Conservation (phyloP, 2,888 invertebrate species). For the Agrenia bidenticulata region DNA sequence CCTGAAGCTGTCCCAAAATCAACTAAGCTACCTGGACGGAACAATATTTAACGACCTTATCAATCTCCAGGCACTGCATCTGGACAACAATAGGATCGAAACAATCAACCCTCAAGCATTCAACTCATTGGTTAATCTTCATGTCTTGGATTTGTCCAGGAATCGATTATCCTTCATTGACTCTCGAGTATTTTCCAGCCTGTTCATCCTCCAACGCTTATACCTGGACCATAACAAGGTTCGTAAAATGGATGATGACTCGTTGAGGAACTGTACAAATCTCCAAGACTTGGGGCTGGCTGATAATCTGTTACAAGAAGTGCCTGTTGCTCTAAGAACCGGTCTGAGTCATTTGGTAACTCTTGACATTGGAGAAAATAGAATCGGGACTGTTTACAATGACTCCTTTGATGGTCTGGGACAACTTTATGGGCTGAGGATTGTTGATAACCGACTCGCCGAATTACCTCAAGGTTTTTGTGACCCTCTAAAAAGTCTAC, state of each 20-base stretch:
- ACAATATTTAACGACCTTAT: slow-evolving; percentile 83
- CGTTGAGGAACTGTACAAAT: slow-evolving; percentile 85
- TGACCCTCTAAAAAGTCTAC: slow-evolving; percentile 78
- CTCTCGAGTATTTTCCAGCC: slow-evolving; percentile 77
- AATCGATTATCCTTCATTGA: slow-evolving; percentile 80
- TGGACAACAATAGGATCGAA: slow-evolving; percentile 84
- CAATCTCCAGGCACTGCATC: slow-evolving; percentile 79
- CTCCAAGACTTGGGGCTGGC: slow-evolving; percentile 85
- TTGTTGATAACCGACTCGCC: slow-evolving; percentile 87
- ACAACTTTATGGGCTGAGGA: slow-evolving; percentile 79
- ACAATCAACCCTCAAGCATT: slow-evolving; percentile 86
- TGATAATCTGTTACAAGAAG: slow-evolving; percentile 76
- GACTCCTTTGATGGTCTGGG: slow-evolving; percentile 81
- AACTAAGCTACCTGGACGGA: slow-evolving; percentile 77
- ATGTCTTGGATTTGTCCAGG: slow-evolving; percentile 83
- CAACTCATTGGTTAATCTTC: slow-evolving; percentile 80
- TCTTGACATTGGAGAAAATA: slow-evolving; percentile 88
- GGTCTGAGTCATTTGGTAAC: slow-evolving; percentile 81
- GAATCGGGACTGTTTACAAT: slow-evolving; percentile 77
- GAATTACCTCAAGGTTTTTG: slow-evolving; percentile 83
- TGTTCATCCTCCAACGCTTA: slow-evolving; percentile 78
- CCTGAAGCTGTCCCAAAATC: slow-evolving; percentile 78
- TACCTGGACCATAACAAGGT: slow-evolving; percentile 83
- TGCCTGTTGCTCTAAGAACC: slow-evolving; percentile 70
- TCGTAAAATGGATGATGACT: slow-evolving; percentile 72